Percentiles rank a stretch among this genome's conserved stretches.
Conservation (phyloP, 1,140 invertebrate genomes). For the Drosophila dunni region DNA sequence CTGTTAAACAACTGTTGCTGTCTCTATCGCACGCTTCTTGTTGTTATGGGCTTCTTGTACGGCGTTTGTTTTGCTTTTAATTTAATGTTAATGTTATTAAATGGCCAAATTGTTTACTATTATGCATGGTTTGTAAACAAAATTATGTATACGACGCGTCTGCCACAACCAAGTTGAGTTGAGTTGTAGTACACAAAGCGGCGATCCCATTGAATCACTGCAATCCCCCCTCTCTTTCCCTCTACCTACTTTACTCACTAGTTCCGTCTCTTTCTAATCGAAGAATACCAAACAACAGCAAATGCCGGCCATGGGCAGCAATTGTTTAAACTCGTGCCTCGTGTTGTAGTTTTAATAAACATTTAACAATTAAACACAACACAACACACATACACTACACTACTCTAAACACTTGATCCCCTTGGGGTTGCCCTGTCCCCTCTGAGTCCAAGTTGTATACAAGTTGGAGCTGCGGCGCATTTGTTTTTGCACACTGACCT, state of each 20-base stretch:
- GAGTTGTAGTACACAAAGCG: conserved; percentile 60
- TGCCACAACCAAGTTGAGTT: conserved; percentile 30
- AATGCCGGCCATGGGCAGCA: conserved; percentile 57
- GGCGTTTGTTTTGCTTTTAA: conserved; percentile 79
- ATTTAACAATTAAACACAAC: conserved; percentile 80
- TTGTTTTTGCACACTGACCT: conserved; percentile 84
- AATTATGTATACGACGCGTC: conserved; percentile 80
- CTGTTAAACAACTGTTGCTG: neutral
- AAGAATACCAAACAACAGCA: conserved; percentile 46
- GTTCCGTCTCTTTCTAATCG: conserved; percentile 1
- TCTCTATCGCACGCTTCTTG: neutral
- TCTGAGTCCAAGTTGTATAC: conserved; percentile 55
- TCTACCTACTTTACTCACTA: conserved; percentile 5
- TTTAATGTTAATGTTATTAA: conserved; percentile 84
- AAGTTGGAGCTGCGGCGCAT: conserved; percentile 63
- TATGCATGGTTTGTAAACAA: conserved; percentile 81
- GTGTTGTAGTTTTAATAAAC: conserved; percentile 77
- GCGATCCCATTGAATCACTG: conserved; percentile 52
- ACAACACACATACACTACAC: conserved; percentile 16
- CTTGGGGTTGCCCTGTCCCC: neutral
- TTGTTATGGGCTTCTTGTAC: conserved; percentile 52
- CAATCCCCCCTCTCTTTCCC: neutral
- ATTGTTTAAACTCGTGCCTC: conserved; percentile 72
- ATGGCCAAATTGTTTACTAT: conserved; percentile 84
- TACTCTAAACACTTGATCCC: conserved; percentile 74